phyloP scores from a whole-genome alignment of 2,888 invertebrate species.

The Hirtodrosophila cameraria region DNA sequence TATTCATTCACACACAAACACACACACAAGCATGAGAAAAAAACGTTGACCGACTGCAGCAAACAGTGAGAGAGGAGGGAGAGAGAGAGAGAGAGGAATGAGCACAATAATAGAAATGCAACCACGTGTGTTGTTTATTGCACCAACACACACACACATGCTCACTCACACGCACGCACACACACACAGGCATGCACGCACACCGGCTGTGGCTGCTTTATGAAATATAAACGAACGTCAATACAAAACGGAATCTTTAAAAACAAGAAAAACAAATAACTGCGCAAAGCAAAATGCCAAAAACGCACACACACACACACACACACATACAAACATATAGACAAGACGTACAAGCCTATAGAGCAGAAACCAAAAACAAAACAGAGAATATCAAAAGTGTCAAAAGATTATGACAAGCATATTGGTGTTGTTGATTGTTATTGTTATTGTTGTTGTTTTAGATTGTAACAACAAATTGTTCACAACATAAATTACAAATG shows the following conservation, averaged over 20 bases:
- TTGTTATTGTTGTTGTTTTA: conserved; percentile 18
- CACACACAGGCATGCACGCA: conserved; percentile 25
- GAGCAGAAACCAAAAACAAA: conserved; percentile 2
- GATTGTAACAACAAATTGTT: conserved; percentile 14
- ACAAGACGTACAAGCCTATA: conserved; percentile 1
- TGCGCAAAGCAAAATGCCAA: conserved; percentile 67
- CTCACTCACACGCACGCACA: conserved; percentile 1
- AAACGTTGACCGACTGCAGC: conserved; percentile 34
- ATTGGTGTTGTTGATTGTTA: conserved; percentile 1
- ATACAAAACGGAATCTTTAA: conserved; percentile 71
- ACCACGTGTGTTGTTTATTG: conserved; percentile 76
- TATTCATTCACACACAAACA: conserved; percentile 13
- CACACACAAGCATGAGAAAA: conserved; percentile 1
- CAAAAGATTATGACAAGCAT: conserved; percentile 22
- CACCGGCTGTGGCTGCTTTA: conserved; percentile 36
- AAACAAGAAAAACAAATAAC: conserved; percentile 78
- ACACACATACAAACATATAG: background rate
- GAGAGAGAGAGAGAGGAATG: conserved; percentile 14
- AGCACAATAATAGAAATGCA: conserved; percentile 61
- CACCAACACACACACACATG: conserved; percentile 33
- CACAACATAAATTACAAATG: conserved; percentile 20
- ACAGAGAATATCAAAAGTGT: conserved; percentile 39
- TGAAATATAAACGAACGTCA: conserved; percentile 63
- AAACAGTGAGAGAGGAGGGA: conserved; percentile 13
- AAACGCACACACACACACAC: conserved; percentile 44